phyloP scores from a whole-genome alignment of 1,140 invertebrate species.

The Gryon sp. region DNA sequence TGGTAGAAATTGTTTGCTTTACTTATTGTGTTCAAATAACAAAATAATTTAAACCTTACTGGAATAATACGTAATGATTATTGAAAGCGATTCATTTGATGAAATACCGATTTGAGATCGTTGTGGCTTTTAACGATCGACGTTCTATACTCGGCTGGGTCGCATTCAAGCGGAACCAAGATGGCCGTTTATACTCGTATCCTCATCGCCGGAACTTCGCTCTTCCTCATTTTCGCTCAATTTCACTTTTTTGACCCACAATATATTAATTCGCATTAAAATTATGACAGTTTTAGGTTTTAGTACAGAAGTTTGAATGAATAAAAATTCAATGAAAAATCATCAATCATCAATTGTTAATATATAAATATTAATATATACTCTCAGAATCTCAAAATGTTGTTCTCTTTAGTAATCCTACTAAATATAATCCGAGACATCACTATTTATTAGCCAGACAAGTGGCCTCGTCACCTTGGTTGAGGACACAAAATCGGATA shows the following conservation, averaged over 20 bases:
- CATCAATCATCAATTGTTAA: too few relatives aligned
- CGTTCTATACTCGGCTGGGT: constrained; percentile 52
- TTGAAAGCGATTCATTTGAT: constrained; percentile 46
- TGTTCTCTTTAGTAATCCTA: too few relatives aligned
- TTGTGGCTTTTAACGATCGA: constrained; percentile 60
- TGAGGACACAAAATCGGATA: background rate
- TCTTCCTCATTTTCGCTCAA: constrained; percentile 58
- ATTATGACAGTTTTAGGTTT: too few relatives aligned
- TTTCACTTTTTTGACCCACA: constrained; percentile 55
- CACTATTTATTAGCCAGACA: background rate
- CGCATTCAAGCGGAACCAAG: constrained; percentile 64
- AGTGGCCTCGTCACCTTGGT: background rate
- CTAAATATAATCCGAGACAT: background rate
- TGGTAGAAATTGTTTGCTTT: too few relatives aligned
- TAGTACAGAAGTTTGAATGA: too few relatives aligned
- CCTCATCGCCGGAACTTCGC: constrained; percentile 52
- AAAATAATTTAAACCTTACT: too few relatives aligned
- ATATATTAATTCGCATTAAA: constrained; percentile 34
- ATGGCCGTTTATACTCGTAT: constrained; percentile 25
- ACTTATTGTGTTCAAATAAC: too few relatives aligned
- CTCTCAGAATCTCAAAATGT: too few relatives aligned
- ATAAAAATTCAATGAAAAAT: background rate
- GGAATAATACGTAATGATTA: constrained; percentile 21
- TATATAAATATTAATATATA: too few relatives aligned
- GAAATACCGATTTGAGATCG: constrained; percentile 46